Evolutionary conservation across 2,888 invertebrate genomes (phyloP), one percentile per base, ranked within the genome.

Genomic region (Caenorhabditis afra): DNA sequence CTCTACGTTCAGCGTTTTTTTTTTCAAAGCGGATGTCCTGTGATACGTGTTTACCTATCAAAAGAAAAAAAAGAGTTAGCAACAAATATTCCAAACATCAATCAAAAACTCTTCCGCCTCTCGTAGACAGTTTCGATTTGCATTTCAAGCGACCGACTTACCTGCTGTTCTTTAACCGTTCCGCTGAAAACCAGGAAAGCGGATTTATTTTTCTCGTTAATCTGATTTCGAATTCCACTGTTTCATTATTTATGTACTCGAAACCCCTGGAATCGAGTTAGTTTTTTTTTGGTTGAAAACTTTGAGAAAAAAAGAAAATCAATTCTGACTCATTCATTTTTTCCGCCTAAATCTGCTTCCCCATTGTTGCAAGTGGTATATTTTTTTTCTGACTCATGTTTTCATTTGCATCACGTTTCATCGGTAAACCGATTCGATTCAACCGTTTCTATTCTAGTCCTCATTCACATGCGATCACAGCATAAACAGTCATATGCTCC

Each of bases 311-410:
- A n/a, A n/a, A n/a, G n/a, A n/a, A n/a, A n/a, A n/a, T n/a, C n/a
- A n/a, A n/a, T n/a, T n/a, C n/a, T n/a, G n/a, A n/a, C n/a, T n/a
- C n/a, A n/a, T n/a, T n/a, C n/a, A n/a, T n/a, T n/a, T n/a, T n/a
- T n/a, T n/a, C n/a, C n/a, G n/a, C n/a, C n/a, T n/a, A n/a, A n/a
- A n/a, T n/a, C n/a, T n/a, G n/a, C n/a, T n/a, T n/a, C n/a, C n/a
- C n/a, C n/a, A n/a, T 47, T 47, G n/a, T 18, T 18, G n/a, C n/a
- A n/a, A n/a, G n/a, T n/a, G n/a, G n/a, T n/a, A n/a, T 8, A 22
- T 12, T 29, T 4, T n/a, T 0, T 35, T 35, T 50, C 59, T 68
- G 68, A 68, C 59, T 68, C 68, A 68, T 68, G 68, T 59, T 68
- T 58, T 68, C 44, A 37, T 16, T 12, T 49, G 18, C 18, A 7